These are phyloP conservation scores for Coremacera marginata DNA, from an alignment of 2,888 invertebrate genomes.

Conservation along the genomic window DNA sequence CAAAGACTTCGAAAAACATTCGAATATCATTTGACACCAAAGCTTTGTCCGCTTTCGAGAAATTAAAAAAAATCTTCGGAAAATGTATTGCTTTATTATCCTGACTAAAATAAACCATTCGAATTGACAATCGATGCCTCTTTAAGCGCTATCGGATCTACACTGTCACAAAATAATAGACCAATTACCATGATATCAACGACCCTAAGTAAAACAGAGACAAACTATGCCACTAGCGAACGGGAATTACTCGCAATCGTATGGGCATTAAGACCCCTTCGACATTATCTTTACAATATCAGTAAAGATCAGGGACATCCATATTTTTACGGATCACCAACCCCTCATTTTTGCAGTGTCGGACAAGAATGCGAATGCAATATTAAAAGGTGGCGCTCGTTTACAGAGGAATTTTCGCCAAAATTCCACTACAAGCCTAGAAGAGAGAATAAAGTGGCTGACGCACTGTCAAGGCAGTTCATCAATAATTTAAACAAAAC, in stretches of 20 bases:
- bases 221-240: constrained; percentile 48
- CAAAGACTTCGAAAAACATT: constrained; percentile 24
- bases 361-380: constrained; percentile 44
- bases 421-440: constrained; percentile 43
- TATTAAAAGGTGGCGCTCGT: constrained; percentile 37
- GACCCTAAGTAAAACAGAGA: constrained; percentile 43
- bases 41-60: constrained; percentile 40
- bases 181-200: background rate
- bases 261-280: no score
- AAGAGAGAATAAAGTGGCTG: constrained; percentile 45
- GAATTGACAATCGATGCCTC: constrained; percentile 41
- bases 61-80: constrained; percentile 36
- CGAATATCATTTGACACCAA: constrained; percentile 39
- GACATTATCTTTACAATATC: constrained; percentile 61
- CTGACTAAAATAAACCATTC: constrained; percentile 34
- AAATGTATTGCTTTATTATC: constrained; percentile 25
- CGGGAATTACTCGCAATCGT: no score
- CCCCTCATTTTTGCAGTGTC: constrained; percentile 46
- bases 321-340: constrained; percentile 46
- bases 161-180: constrained; percentile 40
- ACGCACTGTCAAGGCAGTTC: no score
- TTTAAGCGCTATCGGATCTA: constrained; percentile 36
- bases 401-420: constrained; percentile 43
- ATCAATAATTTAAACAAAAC: no score
- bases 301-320: constrained; percentile 51